A percentile compares a stretch with the other conserved stretches of the same genome.
Evolutionary conservation across 2,888 invertebrate genomes (phyloP).

Genomic region (Athetis lepigone): DNA sequence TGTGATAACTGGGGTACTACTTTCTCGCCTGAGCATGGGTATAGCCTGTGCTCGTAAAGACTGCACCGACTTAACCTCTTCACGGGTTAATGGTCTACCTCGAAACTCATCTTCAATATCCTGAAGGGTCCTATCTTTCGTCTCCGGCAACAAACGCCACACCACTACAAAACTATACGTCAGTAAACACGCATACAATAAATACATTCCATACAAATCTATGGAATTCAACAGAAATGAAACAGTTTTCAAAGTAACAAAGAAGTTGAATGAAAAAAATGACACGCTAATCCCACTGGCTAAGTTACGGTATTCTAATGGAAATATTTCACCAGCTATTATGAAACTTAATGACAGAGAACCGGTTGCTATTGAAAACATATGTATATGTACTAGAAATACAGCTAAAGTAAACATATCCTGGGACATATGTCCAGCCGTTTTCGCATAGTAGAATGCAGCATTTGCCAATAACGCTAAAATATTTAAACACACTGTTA

Average conservation of each 20-base stretch:
- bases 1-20: conserved; percentile 49
- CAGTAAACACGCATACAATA: conserved; percentile 73
- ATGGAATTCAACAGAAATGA: conserved; percentile 72
- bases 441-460: conserved; percentile 74
- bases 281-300: conserved; percentile 85
- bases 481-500: conserved; percentile 73
- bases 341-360: conserved; percentile 92
- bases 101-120: conserved; percentile 84
- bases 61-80: conserved; percentile 61
- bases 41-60: conserved; percentile 44
- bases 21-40: conserved; percentile 56
- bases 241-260: conserved; percentile 79
- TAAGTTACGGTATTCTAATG: conserved; percentile 90
- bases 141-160: conserved; percentile 78
- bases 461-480: conserved; percentile 72
- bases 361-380: conserved; percentile 90
- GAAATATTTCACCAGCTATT: conserved; percentile 93
- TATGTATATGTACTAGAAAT: conserved; percentile 79
- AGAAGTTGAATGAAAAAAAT: conserved; percentile 76
- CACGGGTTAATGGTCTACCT: conserved; percentile 68
- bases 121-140: conserved; percentile 82
- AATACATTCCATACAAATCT: conserved; percentile 76
- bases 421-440: conserved; percentile 63
- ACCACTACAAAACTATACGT: conserved; percentile 75
- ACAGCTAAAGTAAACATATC: conserved; percentile 75